Conservation (phyloP, 2,113 vertebrate species). For the Lota lota region DNA sequence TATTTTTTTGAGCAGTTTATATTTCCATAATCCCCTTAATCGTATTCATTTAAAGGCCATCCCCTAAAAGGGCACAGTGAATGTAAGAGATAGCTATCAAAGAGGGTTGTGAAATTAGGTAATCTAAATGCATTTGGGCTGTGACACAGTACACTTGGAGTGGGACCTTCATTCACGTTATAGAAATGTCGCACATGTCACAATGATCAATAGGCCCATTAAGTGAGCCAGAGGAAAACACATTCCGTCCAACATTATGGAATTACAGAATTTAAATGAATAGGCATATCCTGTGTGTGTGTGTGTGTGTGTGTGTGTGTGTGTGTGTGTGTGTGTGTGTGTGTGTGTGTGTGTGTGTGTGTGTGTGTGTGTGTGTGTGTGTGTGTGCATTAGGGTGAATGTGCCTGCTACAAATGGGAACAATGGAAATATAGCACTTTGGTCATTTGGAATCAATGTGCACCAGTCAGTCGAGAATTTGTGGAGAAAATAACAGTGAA, state of each 20-base stretch:
- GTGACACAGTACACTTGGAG: constrained; percentile 49
- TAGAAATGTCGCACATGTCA: constrained; percentile 61
- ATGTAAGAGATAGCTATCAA: constrained; percentile 41
- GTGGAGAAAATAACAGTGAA: no score
- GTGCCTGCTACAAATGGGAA: no score
- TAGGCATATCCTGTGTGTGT: constrained; percentile 22
- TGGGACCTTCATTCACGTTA: constrained; percentile 53
- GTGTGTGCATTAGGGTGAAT: no score
- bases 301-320: background rate
- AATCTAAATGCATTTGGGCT: constrained; percentile 62
- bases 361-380: no score
- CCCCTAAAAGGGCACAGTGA: constrained; percentile 27
- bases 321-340: background rate
- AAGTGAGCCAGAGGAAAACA: constrained; percentile 59
- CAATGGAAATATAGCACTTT: no score
- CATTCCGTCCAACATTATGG: constrained; percentile 46
- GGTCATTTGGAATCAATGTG: no score
- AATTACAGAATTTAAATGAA: constrained; percentile 38
- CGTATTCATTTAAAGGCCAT: constrained; percentile 35
- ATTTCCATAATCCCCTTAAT: constrained; percentile 40
- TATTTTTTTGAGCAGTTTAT: no score
- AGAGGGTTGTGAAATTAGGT: constrained; percentile 49
- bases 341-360: no score
- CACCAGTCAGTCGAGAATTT: no score
- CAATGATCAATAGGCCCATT: constrained; percentile 70